Evolutionary conservation across 2,888 invertebrate species (phyloP).

Genomic region (Drosophila kambysellisi): DNA sequence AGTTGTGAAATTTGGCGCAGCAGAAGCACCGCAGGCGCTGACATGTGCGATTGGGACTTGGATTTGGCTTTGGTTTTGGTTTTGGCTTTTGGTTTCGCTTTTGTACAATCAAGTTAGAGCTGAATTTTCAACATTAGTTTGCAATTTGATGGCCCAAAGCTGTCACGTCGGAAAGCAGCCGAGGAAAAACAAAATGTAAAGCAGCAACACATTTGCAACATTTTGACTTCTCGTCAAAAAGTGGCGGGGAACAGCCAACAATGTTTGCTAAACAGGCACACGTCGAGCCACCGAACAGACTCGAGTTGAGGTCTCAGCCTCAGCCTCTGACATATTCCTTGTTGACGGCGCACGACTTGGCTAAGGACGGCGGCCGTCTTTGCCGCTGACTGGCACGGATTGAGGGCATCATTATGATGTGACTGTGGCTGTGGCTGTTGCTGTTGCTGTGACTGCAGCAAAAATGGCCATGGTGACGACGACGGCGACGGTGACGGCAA

Average conservation of each 20-base stretch:
- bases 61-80: slow-evolving; percentile 30
- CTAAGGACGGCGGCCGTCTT: slow-evolving; percentile 58
- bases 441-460: slow-evolving; percentile 38
- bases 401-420: slow-evolving; percentile 80
- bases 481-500: slow-evolving; percentile 43
- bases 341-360: slow-evolving; percentile 76
- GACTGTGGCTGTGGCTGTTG: slow-evolving; percentile 54
- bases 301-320: slow-evolving; percentile 17
- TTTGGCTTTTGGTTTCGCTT: slow-evolving; percentile 27
- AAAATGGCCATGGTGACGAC: slow-evolving; percentile 4
- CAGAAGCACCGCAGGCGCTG: slow-evolving; percentile 64
- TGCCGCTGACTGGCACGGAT: slow-evolving; percentile 60
- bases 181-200: slow-evolving; percentile 34
- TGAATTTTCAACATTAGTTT: slow-evolving; percentile 77
- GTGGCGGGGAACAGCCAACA: slow-evolving; percentile 43
- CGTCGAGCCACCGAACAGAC: slow-evolving; percentile 65
- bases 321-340: slow-evolving; percentile 80
- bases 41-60: slow-evolving; percentile 52
- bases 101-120: slow-evolving; percentile 38
- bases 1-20: slow-evolving; percentile 67
- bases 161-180: slow-evolving; percentile 75
- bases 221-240: slow-evolving; percentile 75
- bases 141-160: slow-evolving; percentile 80
- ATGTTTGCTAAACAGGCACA: slow-evolving; percentile 79
- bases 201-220: slow-evolving; percentile 68